phyloP scores from a whole-genome alignment of 2,113 vertebrate genomes.

The Chaenogobius annularis region DNA sequence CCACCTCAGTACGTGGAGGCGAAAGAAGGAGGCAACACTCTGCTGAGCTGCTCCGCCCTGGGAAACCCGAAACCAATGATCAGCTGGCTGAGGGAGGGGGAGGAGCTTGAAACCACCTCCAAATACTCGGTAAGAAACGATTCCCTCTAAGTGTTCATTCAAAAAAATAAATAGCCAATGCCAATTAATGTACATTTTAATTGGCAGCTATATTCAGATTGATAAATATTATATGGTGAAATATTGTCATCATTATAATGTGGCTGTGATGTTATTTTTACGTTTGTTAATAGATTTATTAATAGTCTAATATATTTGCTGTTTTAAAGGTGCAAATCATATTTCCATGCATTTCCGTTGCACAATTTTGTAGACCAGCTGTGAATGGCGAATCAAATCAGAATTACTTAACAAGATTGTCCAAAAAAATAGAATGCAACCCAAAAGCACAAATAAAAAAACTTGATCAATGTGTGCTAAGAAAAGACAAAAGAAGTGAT shows the following conservation, averaged over 20 bases:
- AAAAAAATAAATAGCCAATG: too few species aligned
- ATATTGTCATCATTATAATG: background rate
- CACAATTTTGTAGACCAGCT: constrained; percentile 3
- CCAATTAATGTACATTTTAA: background rate
- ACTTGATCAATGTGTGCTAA: constrained; percentile 14
- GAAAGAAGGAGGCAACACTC: constrained; percentile 91
- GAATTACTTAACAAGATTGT: background rate
- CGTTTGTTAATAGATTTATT: too few species aligned
- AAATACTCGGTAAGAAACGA: constrained; percentile 88
- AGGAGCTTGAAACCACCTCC: constrained; percentile 81
- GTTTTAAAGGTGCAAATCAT: background rate
- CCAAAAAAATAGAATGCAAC: background rate
- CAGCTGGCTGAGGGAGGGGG: constrained; percentile 94
- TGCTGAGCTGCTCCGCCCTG: constrained; percentile 92
- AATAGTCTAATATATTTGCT: too few species aligned
- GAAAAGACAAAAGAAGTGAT: constrained; percentile 11
- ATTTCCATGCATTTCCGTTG: background rate
- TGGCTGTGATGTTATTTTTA: background rate
- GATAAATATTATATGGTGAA: too few species aligned
- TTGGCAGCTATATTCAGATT: background rate
- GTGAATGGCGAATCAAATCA: background rate
- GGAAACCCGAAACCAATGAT: constrained; percentile 97
- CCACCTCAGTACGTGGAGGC: constrained; percentile 97
- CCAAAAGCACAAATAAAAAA: constrained; percentile 6
- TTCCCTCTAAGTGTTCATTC: constrained; percentile 9